Conservation (phyloP, 2,113 vertebrate species). For the Coptodon rendalli region DNA sequence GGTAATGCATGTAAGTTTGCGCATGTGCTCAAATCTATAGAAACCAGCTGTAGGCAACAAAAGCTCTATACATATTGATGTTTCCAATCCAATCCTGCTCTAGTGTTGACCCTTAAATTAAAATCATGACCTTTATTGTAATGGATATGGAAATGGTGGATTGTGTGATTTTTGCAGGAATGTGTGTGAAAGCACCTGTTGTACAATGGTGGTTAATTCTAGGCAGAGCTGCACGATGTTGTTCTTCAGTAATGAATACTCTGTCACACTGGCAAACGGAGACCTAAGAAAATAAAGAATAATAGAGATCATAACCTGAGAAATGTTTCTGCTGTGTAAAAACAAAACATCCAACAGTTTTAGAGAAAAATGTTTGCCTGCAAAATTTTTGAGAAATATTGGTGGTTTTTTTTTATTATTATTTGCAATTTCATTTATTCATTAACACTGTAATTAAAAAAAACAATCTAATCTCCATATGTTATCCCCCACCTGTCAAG, state of each 20-base stretch:
- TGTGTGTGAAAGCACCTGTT: slow-evolving; percentile 76
- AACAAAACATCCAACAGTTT: background rate
- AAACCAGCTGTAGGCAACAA: background rate
- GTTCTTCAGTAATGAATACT: slow-evolving; percentile 92
- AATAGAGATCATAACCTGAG: background rate
- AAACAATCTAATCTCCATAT: background rate
- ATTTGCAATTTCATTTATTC: background rate
- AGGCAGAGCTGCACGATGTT: slow-evolving; percentile 93
- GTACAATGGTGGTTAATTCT: slow-evolving; percentile 90
- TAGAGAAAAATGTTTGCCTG: background rate
- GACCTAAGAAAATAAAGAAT: slow-evolving; percentile 71
- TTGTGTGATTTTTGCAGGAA: background rate
- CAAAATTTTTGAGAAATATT: background rate
- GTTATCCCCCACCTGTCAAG: slow-evolving; percentile 80
- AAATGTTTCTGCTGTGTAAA: background rate
- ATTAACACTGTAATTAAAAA: background rate
- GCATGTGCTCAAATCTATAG: slow-evolving; percentile 8
- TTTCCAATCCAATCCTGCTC: background rate
- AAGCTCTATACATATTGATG: background rate
- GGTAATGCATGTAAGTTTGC: background rate
- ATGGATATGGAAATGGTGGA: background rate
- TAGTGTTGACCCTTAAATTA: background rate
- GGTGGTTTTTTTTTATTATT: background rate
- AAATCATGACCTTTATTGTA: background rate
- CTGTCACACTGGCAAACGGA: slow-evolving; percentile 89